Base-by-base conservation (phyloP, 2,888 invertebrate genomes). In the Pollenia labialis region DNA sequence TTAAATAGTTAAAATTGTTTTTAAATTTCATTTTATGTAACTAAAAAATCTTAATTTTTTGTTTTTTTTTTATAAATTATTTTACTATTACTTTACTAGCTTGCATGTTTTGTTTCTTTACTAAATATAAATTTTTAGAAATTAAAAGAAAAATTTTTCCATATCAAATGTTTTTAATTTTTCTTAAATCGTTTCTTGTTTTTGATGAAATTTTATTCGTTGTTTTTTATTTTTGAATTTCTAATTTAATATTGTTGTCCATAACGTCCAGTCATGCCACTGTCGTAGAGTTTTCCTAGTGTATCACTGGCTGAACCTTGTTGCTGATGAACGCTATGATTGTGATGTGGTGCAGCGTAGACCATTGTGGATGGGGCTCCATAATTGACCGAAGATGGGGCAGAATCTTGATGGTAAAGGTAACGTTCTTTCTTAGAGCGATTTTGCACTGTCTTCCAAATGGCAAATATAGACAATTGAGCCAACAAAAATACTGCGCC, bases 281-380 rank as follows among this genome's bases (percentile, higher is more conserved):
- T 95, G 94, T 97, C 97, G 94, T 97, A 98, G 90, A 97, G 95
- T 94, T 97, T 98, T 94, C 97, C 97, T 91, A 97, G 95, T 91
- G 96, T 96, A 92, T 96, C 96, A 89, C 91, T 91, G 88, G 91
- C 95, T 88, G 95, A 96, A 95, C 92, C 96, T 95, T 71, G 71
- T 32, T 82, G 87, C 50, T 88, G 85, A 48, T 90, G 90, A 69
- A 90, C 89, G 14, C 32, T 74, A 44, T 92, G 91, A 85, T 89
- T 85, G 90, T 90, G 89, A 69, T 90, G 90, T 64, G 91, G 88
- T 40, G 88, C 87, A 3, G 90, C 91, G 50, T 92, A 92, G 14
- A 92, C 90, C 89, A 92, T 91, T 69, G 90, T 91, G 52, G 90
- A 85, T 14, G 90, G 88, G 60, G 90, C 89, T 23, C 91, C 92